These are phyloP conservation scores for Drosophila conformis DNA, from an alignment of 2,888 invertebrate species.

Conservation along the genomic window DNA sequence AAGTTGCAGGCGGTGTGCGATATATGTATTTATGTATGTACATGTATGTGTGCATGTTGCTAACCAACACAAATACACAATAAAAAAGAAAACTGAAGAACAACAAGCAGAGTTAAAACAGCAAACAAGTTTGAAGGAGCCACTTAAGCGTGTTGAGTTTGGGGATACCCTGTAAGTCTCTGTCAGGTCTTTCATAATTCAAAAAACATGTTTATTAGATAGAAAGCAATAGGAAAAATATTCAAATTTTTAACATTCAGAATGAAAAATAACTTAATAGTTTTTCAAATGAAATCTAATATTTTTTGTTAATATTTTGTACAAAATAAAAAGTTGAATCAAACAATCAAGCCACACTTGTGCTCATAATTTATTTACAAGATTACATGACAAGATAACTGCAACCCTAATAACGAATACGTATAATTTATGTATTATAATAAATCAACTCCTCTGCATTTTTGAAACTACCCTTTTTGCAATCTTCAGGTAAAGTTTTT, in stretches of 20 bases:
- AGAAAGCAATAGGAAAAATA: background rate
- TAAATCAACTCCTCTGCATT: background rate
- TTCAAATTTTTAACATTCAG: background rate
- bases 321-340: background rate
- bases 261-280: background rate
- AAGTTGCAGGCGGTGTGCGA: conserved; percentile 24
- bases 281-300: background rate
- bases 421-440: background rate
- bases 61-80: conserved; percentile 19
- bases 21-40: background rate
- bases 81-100: background rate
- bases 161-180: background rate
- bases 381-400: background rate
- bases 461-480: background rate
- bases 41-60: conserved; percentile 22
- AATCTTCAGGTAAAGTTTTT: background rate
- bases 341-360: background rate
- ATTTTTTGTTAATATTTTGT: background rate
- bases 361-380: background rate
- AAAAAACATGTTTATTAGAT: background rate
- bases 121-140: conserved; percentile 9
- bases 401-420: background rate
- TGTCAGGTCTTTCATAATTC: background rate
- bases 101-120: background rate
- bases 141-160: background rate